Evolutionary conservation across 2,113 vertebrate genomes (phyloP), one percentile per base, ranked within the genome.

Genomic region (Pomatorhinus ruficollis): DNA sequence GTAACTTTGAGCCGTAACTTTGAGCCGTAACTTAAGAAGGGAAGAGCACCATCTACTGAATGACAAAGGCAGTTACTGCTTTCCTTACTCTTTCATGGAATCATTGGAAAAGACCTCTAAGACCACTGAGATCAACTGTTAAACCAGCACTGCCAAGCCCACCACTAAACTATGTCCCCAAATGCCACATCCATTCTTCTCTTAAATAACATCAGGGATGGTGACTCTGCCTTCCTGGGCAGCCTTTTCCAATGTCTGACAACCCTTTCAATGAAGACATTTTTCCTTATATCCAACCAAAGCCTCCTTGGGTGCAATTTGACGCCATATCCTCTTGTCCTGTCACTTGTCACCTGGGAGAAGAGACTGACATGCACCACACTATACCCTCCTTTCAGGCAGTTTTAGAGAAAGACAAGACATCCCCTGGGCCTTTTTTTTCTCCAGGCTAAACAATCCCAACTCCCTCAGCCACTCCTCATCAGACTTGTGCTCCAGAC

Each of bases 21-120:
- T 15, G 17, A 61, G 6, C 31, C 0, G 0, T 18, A 21, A 16
- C 61, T 52, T 72, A 42, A 23, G 82, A 74, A 87, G 53, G 23
- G 61, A 84, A 93, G 84, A 93, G 81, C 82, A 65, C 89, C 91
- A 93, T 16, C 93, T 93, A 50, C 50, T 83, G 94, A 92, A 88
- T 20, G 30, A 19, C 37, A 75, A 45, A 76, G 25, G 25, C 21
- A 69, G 33, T 33, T 39, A 53, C 33, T 71, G 7, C 28, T 81
- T 80, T 74, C 50, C 21, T 39, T 17, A 28, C 9, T 60, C 47
- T 75, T 75, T 5, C 22, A 12, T 63, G 33, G 35, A 19, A 70
- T 24, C 31, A 10, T 42, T 63, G 42, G 25, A 44, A 61, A 77
- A 70, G 56, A 56, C 35, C 22, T 56, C 56, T 44, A 20, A 56